phyloP scores from a whole-genome alignment of 2,797 vertebrate genomes.

The Corythornis leucogaster region DNA sequence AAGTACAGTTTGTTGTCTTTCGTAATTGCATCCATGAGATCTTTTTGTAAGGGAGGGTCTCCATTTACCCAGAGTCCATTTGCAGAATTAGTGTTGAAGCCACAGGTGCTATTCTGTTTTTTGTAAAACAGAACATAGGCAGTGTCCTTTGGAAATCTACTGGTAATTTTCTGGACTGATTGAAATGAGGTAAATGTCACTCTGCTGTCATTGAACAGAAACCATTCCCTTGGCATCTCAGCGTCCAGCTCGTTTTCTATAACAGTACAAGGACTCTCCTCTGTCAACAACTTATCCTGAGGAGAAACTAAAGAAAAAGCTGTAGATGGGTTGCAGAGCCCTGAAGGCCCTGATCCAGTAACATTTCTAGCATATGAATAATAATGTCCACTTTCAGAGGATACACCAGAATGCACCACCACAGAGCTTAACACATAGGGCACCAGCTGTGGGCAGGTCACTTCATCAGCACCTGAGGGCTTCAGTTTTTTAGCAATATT shows the following conservation, averaged over 20 bases:
- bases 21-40: conserved; percentile 97
- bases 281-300: conserved; percentile 64
- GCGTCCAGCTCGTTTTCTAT: conserved; percentile 78
- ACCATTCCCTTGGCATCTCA: conserved; percentile 89
- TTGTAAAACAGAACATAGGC: conserved; percentile 97
- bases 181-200: conserved; percentile 97
- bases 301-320: conserved; percentile 72
- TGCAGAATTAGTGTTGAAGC: conserved; percentile 64
- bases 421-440: conserved; percentile 93
- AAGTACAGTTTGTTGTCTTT: conserved; percentile 98
- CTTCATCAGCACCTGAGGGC: conserved; percentile 89
- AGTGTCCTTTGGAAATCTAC: conserved; percentile 97
- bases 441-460: conserved; percentile 75
- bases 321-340: conserved; percentile 74
- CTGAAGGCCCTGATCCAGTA: conserved; percentile 79
- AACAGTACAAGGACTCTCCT: conserved; percentile 67
- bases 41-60: conserved; percentile 96
- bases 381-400: conserved; percentile 98
- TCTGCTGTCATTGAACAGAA: conserved; percentile 98
- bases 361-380: conserved; percentile 93
- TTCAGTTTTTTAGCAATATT: conserved; percentile 98
- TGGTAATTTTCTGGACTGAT: conserved; percentile 97
- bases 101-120: conserved; percentile 83
- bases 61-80: conserved; percentile 85
- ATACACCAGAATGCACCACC: conserved; percentile 96